A percentile compares a stretch with the other conserved stretches of the same genome.
phyloP scores from a whole-genome alignment of 2,113 vertebrate species.

The Heterocephalus glaber region DNA sequence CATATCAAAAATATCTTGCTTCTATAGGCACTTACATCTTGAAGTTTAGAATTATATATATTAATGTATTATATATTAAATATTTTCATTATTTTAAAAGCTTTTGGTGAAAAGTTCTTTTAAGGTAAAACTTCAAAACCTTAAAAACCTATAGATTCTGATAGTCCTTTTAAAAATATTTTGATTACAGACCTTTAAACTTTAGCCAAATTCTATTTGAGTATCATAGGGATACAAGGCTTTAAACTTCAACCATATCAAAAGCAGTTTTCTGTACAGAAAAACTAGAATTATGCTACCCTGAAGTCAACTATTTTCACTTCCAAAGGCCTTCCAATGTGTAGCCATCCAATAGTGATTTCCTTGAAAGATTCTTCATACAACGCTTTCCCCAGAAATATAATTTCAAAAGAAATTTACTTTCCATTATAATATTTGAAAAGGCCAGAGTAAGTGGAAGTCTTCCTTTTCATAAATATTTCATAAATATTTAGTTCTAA shows the following conservation, averaged over 20 bases:
- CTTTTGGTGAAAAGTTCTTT: constrained; percentile 30
- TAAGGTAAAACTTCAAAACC: constrained; percentile 12
- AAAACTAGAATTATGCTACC: background rate
- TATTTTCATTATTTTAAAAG: constrained; percentile 21
- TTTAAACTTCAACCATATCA: constrained; percentile 34
- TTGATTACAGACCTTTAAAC: background rate
- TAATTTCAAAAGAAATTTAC: constrained; percentile 72
- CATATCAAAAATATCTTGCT: background rate
- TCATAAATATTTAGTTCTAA: constrained; percentile 68
- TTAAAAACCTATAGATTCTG: background rate
- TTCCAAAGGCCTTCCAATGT: background rate
- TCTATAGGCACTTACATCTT: background rate
- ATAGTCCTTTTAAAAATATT: background rate
- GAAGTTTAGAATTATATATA: background rate
- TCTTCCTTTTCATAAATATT: constrained; percentile 66
- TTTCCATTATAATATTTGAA: constrained; percentile 53
- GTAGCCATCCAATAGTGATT: background rate
- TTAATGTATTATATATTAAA: background rate
- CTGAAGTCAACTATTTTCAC: background rate
- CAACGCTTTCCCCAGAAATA: constrained; percentile 67
- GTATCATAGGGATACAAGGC: background rate
- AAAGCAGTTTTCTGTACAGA: background rate
- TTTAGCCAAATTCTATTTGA: background rate
- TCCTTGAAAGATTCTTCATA: constrained; percentile 56
- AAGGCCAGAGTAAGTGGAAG: constrained; percentile 58